Base-by-base conservation (phyloP, 1,140 invertebrate species). In the Penaeus chinensis region DNA sequence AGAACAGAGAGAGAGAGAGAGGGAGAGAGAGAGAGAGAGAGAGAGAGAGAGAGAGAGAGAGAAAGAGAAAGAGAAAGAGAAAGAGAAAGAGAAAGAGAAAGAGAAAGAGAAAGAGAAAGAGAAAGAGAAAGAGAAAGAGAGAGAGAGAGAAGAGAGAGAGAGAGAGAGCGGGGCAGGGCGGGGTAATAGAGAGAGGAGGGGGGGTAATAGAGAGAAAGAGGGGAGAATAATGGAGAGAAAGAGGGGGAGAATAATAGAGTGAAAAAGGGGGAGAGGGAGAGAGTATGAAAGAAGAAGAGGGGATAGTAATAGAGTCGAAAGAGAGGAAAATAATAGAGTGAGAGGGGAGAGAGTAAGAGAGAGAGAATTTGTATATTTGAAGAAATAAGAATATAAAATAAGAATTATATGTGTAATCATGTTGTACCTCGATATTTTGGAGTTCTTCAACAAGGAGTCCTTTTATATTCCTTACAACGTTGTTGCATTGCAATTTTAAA, bases 1-100 rank as follows among this genome's bases (percentile, higher is more conserved):
- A 54, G 54, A 54, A 54, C 54, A 54, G 5, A 13, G 18, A 80
- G 54, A n/a, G 78, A 20, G 78, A 42, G 47, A 60, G 37, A 18
- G 78, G 1, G 78, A 62, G 78, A 60, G 47, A 22, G 78, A 80
- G 20, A 20, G 20, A 60, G 78, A 80, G 32, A 60, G 78, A 80
- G 78, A 20, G 42, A 60, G 47, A 54, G 78, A 20, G 78, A 60
- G 78, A 80, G 78, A 60, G 78, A 80, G 78, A 42, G 78, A 80
- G 78, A 80, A 42, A 47, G 37, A 80, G 78, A 47, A 42, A 47
- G 78, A 32, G 37, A 47, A 2, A 42, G 78, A 47, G 77, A 79
- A 32, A 79, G 37, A 47, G 77, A 79, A 8, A 47, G 37, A 47
- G 77, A 79, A 3, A 47, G 77, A 79, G 77, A 47, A 32, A 79